Evolutionary conservation across 2,797 vertebrate species (phyloP), one percentile per base, ranked within the genome.

Genomic region (Oreonectes daqikongensis): DNA sequence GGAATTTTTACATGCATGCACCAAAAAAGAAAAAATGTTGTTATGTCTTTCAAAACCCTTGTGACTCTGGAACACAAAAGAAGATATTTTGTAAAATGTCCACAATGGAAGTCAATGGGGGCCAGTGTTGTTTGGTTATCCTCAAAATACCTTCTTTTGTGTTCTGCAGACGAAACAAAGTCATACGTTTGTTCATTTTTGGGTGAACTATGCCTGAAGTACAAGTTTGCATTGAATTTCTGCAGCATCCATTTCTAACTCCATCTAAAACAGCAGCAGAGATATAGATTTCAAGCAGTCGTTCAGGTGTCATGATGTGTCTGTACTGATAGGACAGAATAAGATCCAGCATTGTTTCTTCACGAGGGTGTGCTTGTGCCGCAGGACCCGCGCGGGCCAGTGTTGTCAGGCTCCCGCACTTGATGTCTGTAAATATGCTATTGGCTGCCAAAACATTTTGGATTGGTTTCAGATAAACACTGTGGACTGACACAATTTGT

Each of bases 391-490:
- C 11, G n/a, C 17, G 18, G 5, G n/a, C 2, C 14, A 15, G 14
- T 15, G 24, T 44, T 44, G 11, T 26, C 26, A 46, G 18, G 26
- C 26, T 50, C 10, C 30, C 6, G 14, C 3, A 5, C 15, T 40
- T 55, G 20, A 70, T 55, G 35, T 40, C 57, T 42, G 22, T 52
- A 52, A 63, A 63, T 72, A 48, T 52, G 30, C 17, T 50, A 8
- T 11, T 8, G 26, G 10, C 26, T 63, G 44, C 59, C 44, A 38
- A 73, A 35, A 6, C 10, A 26, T 48, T 35, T 50, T 46, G 14
- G 14, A 38, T 72, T 48, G 7, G 15, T 26, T 61, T 72, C 69
- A 22, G 12, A 32, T 26, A 2, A 11, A 22, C n/a, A 22, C 50
- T 53, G 50, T 11, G 9, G 20, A 22, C 10, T 53, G 9, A 22